Evolutionary conservation across 2,797 vertebrate genomes (phyloP).

Genomic region (Phaenicophaeus curvirostris): DNA sequence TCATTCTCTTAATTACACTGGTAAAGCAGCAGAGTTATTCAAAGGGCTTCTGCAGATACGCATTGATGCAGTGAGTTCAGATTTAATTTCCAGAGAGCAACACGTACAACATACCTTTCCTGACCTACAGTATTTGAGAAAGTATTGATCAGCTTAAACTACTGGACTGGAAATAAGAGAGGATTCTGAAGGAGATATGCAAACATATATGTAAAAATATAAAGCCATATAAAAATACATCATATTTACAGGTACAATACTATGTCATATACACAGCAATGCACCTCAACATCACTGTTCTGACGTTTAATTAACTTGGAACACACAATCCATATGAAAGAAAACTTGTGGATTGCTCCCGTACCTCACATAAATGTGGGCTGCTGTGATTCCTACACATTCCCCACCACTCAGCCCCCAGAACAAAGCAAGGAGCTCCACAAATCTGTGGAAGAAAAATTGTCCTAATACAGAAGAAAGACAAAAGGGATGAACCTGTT

Average conservation of each 20-base stretch:
- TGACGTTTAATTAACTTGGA: not conserved
- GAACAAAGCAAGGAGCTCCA: not conserved
- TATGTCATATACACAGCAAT: not conserved
- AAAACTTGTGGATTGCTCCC: not conserved
- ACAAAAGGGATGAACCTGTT: not conserved
- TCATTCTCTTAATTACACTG: not conserved
- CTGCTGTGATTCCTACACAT: not conserved
- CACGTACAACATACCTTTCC: not conserved
- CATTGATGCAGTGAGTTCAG: not conserved
- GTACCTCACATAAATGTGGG: accelerated
- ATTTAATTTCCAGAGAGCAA: not conserved
- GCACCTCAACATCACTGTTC: not conserved
- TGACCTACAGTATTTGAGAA: not conserved
- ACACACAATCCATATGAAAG: not conserved
- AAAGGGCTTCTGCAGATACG: not conserved
- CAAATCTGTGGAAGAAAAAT: not conserved
- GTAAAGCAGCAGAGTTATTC: not conserved
- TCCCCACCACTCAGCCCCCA: not conserved
- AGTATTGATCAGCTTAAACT: not conserved
- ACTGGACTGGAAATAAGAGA: not conserved
- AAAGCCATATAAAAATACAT: not conserved
- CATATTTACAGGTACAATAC: not conserved
- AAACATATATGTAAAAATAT: not conserved
- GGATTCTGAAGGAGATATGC: not conserved
- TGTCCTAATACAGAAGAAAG: not conserved